These are phyloP conservation scores for Naso thynnoides DNA, from an alignment of 2,797 vertebrate species.

Conservation along the genomic window DNA sequence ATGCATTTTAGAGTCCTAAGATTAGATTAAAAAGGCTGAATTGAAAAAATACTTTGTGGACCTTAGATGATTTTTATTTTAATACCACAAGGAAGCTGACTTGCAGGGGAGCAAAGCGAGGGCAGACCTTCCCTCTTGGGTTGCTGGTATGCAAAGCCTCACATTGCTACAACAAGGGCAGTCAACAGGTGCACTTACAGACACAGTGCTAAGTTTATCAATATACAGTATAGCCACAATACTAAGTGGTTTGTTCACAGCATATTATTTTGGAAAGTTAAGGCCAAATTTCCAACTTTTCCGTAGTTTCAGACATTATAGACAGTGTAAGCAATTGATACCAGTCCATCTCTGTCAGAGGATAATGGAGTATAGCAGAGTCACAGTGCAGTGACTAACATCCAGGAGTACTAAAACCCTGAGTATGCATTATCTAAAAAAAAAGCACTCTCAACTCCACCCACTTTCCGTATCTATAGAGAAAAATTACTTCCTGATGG, in stretches of 20 bases:
- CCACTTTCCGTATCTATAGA: background rate
- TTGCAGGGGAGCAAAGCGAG: background rate
- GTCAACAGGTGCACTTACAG: conserved; percentile 16
- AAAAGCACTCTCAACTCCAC: background rate
- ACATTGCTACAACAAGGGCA: background rate
- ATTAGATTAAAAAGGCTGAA: background rate
- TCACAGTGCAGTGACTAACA: conserved; percentile 24
- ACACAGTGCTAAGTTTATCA: background rate
- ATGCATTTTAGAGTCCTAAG: background rate
- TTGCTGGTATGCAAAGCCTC: background rate
- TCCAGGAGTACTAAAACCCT: conserved; percentile 33
- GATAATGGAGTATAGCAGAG: conserved; percentile 35
- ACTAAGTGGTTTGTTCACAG: background rate
- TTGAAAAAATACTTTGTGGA: background rate
- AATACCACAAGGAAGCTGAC: conserved; percentile 1
- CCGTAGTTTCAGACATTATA: background rate
- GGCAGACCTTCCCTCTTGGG: background rate
- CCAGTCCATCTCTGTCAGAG: conserved; percentile 13
- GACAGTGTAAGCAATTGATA: conserved; percentile 6
- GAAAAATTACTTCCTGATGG: conserved; percentile 3
- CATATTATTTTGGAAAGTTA: background rate
- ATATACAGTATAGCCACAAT: background rate
- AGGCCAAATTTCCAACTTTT: conserved; percentile 6
- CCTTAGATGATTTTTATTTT: conserved; percentile 1
- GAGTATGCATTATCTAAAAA: conserved; percentile 17